Base-by-base conservation (phyloP, 2,888 invertebrate genomes). In the Dryomyza anilis region DNA sequence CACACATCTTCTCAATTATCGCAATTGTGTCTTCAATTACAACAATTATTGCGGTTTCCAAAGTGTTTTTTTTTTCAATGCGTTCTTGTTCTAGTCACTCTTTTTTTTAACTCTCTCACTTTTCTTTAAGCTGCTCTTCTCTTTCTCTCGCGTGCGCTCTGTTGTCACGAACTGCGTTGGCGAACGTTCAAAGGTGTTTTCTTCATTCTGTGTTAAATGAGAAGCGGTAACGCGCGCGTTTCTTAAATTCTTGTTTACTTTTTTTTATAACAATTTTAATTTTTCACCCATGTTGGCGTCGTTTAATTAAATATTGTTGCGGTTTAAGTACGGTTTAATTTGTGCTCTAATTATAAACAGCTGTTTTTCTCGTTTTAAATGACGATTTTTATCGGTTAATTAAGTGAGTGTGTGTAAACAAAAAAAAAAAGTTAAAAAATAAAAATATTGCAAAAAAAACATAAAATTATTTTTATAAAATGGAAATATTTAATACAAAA, bases 181-280 rank as follows among this genome's bases (percentile, higher is more conserved):
- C 56, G 39, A 56, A 25, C 25, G 56, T 10, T 59, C 46, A 33
- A 30, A 59, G 59, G 59, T 59, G 59, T 48, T 59, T 30, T 30
- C 33, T 19, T 29, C 45, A 46, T 23, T 56, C 43, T 43, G 27
- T 16, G 3, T 6, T 50, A 33, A 21, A 36, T 39, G 56, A 12
- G 55, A 55, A 30, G 19, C 33, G 55, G n/a, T 14, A 45, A 59
- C 59, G 59, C 46, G 45, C 48, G 59, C 27, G 45, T 30, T 5
- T 46, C 30, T 30, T 1, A 5, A 19, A 14, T 27, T 57, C 29
- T 14, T 45, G 6, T 27, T 45, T n/a, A n/a, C n/a, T 61, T 36
- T 61, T 39, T 7, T 30, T 56, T 16, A 39, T 12, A 21, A 21
- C 6, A 58, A 27, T n/a, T n/a, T n/a, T n/a, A n/a, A n/a, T n/a